Evolutionary conservation across 2,888 invertebrate genomes (phyloP), one percentile per base, ranked within the genome.

Genomic region (Drosophila paucipuncta): DNA sequence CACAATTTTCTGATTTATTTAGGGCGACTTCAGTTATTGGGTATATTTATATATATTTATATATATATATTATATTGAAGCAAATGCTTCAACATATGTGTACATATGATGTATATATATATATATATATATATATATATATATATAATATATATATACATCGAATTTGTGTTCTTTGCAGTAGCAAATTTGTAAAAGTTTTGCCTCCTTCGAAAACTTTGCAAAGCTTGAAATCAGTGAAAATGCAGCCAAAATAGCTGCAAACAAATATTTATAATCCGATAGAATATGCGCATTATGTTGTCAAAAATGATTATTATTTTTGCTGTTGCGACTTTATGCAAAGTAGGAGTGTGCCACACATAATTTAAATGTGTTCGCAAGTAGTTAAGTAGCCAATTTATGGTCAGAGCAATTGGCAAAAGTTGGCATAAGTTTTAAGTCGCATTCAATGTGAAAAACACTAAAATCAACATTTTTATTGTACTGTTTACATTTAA

Each of bases 381-480:
- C 66, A 66, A 78, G 59, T 70, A 55, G 30, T 62, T 80, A 79
- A 79, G 78, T 81, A 67, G 57, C 22, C 54, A 79, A 76, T 79
- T 79, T 79, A 79, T 61, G 77, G 57, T 30, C n/a, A 10, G 13
- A 39, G 60, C 60, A 50, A 41, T 22, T 37, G 47, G 33, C 37
- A 25, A 28, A 33, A 59, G 28, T 61, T 13, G 10, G 52, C 53
- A 47, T 31, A 35, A 50, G 28, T 59, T 54, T 43, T n/a, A 33
- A 53, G 28, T 47, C 30, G 30, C n/a, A 41, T 28, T 57, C 37
- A n/a, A 57, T n/a, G 57, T 39, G 13, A 5, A 31, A 30, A 41
- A 58, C 30, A 41, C 39, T 16, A 13, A 13, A 39, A 39, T 28
- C 9, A 16, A 16, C 47, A 47, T 47, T 25, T 47, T 47, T 4